Evolutionary conservation across 2,888 invertebrate species (phyloP).

Genomic region (Ichneumon xanthorius): DNA sequence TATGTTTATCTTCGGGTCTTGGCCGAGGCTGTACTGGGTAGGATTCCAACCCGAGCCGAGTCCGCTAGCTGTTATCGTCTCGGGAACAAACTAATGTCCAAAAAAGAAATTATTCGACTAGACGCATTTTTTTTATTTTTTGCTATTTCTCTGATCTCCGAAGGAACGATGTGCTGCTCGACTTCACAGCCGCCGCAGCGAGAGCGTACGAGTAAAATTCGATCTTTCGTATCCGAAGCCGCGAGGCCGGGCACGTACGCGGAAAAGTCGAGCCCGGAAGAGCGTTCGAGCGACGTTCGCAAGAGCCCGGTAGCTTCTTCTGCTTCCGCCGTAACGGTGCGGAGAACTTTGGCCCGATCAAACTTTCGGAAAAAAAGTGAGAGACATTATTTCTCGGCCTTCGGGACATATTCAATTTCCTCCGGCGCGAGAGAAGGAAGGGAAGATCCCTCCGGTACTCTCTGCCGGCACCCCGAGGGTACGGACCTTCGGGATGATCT

Average conservation of each 20-base stretch:
- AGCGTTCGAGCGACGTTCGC: constrained; percentile 70
- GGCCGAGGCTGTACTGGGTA: background rate
- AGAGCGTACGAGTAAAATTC: constrained; percentile 79
- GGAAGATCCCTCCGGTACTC: constrained; percentile 51
- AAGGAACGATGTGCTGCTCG: constrained; percentile 72
- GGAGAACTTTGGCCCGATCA: constrained; percentile 73
- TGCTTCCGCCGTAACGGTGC: constrained; percentile 61
- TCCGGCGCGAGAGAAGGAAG: constrained; percentile 62
- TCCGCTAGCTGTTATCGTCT: background rate
- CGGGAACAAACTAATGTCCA: background rate
- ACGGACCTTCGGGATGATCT: constrained; percentile 41
- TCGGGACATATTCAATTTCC: constrained; percentile 82
- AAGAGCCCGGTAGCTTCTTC: constrained; percentile 33
- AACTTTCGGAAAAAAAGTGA: constrained; percentile 74
- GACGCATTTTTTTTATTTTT: background rate
- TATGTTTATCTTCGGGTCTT: background rate
- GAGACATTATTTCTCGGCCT: constrained; percentile 79
- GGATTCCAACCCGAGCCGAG: background rate
- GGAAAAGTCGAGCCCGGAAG: constrained; percentile 76
- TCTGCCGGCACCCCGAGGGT: constrained; percentile 48
- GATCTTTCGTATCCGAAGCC: constrained; percentile 73
- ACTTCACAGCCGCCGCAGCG: constrained; percentile 48
- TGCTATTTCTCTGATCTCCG: background rate
- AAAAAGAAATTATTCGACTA: background rate
- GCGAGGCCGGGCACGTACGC: constrained; percentile 68